Evolutionary conservation across 2,888 invertebrate genomes (phyloP).

Genomic region (Limnephilus lunatus): DNA sequence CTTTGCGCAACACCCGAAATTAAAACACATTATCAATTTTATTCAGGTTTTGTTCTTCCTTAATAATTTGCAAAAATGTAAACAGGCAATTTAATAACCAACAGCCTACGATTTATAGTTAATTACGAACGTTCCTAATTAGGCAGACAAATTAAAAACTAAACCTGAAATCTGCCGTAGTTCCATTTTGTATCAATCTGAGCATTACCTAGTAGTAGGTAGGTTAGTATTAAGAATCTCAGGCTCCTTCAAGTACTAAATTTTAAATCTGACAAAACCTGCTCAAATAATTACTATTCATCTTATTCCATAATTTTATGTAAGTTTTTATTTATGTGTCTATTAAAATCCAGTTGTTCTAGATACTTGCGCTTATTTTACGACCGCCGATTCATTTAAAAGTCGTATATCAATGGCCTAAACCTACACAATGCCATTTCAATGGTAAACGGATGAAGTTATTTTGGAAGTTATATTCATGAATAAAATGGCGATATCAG

Average conservation of each 20-base stretch:
- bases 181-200: background rate
- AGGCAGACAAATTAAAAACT: background rate
- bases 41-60: background rate
- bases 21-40: background rate
- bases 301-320: background rate
- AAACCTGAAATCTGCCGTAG: background rate
- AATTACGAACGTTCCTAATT: background rate
- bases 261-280: background rate
- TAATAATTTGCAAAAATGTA: background rate
- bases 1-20: background rate
- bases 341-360: conserved; percentile 2
- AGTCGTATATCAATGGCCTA: background rate
- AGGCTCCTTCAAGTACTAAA: background rate
- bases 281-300: background rate
- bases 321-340: background rate
- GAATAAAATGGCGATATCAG: conserved; percentile 41
- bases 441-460: background rate
- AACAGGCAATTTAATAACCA: background rate
- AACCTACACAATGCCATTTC: background rate
- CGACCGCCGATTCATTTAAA: background rate
- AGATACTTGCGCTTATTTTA: background rate
- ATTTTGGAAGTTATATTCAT: conserved; percentile 6
- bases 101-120: background rate
- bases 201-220: background rate
- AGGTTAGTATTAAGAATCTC: background rate